Base-by-base conservation (phyloP, 2,113 vertebrate genomes). In the Aegithalos caudatus region DNA sequence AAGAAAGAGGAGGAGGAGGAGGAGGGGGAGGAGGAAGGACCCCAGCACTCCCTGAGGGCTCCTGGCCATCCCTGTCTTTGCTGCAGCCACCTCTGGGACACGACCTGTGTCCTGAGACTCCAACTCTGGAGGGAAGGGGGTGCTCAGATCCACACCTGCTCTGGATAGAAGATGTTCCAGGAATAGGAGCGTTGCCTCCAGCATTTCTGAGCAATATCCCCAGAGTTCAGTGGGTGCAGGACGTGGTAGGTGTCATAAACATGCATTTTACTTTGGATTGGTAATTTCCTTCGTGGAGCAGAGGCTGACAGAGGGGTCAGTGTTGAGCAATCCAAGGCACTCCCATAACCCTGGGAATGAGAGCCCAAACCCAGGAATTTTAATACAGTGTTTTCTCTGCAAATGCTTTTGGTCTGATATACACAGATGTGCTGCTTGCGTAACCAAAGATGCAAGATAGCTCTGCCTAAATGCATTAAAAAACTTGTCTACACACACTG, bases 311-410 rank as follows among this genome's bases (percentile, higher is more conserved):
- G 91, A 90, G 94, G 90, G 90, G 93, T 97, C 96, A 93, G 66
- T 81, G 70, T 88, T 95, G 77, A 93, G 93, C 94, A 96, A 89
- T 88, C 70, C 1, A 2, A 91, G 82, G 74, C 93, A 80, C 95
- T 94, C 37, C 76, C 71, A 31, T 90, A 86, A 95, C 93, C 81
- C 93, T 80, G 83, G 80, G 82, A 93, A 89, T 56, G 42, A 89
- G 92, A 91, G 92, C 78, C 87, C 92, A 77, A 94, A 87, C 81
- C 76, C 86, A 82, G 88, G 92, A 95, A 93, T 92, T 95, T 96
- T 94, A 94, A 96, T 94, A 70, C 88, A 85, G 81, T 94, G 92
- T 96, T 96, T 95, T 97, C 88, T 92, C 92, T 95, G 83, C 73
- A 27, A 79, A 94, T 94, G 92, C 91, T 96, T 97, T 95, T 92